These are phyloP conservation scores for Rhopalosiphum padi DNA, from an alignment of 1,140 invertebrate species.

Conservation along the genomic window DNA sequence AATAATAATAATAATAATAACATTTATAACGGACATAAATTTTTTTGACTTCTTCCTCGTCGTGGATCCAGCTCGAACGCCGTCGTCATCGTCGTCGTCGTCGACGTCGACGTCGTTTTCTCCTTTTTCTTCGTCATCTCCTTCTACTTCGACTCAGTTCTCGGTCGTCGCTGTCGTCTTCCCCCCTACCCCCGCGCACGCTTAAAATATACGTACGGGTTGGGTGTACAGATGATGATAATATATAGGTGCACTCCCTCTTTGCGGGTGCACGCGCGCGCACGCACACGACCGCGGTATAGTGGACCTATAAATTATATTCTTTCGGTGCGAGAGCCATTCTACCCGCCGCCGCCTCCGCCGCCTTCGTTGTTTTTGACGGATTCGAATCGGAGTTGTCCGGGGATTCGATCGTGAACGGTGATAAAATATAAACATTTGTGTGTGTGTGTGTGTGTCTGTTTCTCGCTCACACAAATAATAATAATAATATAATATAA, in stretches of 20 bases:
- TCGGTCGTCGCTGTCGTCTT: background rate
- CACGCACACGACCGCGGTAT: background rate
- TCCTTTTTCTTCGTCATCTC: background rate
- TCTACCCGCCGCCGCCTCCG: background rate
- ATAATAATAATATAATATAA: slow-evolving; percentile 48
- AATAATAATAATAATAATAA: background rate
- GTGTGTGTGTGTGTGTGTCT: background rate
- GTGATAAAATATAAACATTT: slow-evolving; percentile 23
- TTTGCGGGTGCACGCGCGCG: too few species aligned
- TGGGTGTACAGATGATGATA: background rate
- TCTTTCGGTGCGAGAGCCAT: slow-evolving; percentile 29
- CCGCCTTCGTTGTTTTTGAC: slow-evolving; percentile 39
- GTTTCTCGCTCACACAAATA: background rate
- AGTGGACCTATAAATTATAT: slow-evolving; percentile 56
- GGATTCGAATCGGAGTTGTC: slow-evolving; percentile 54
- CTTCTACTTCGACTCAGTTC: background rate
- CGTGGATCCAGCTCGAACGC: background rate
- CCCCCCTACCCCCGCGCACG: too few species aligned
- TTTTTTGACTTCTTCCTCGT: background rate
- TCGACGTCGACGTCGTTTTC: background rate
- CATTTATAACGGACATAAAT: slow-evolving; percentile 25
- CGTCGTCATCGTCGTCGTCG: background rate
- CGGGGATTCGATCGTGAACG: slow-evolving; percentile 48
- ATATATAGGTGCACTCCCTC: slow-evolving; percentile 20
- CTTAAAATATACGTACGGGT: background rate